These are phyloP conservation scores for Cyphomyrus plagiostoma DNA, from an alignment of 2,113 vertebrate species.

Conservation along the genomic window DNA sequence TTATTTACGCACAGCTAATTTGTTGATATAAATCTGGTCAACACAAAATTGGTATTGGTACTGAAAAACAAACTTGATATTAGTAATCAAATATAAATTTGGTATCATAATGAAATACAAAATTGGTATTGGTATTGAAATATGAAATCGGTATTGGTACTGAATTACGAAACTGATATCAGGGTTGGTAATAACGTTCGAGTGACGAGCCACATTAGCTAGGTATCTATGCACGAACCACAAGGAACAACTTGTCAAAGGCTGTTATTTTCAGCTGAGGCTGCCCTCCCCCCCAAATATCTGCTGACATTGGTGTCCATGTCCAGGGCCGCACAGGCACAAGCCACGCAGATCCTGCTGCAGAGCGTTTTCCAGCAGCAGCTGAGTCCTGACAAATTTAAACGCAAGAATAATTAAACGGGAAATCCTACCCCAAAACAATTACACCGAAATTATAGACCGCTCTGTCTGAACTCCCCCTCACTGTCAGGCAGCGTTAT, in stretches of 20 bases:
- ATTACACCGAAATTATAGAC: conserved; percentile 37
- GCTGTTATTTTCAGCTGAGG: background rate
- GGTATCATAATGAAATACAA: background rate
- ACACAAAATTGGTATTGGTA: background rate
- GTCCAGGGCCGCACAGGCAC: background rate
- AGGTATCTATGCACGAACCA: background rate
- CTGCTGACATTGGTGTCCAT: background rate
- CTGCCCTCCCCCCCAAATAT: background rate
- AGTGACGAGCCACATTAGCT: background rate
- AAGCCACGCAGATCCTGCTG: background rate
- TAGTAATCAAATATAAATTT: background rate
- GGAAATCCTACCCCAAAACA: conserved; percentile 27
- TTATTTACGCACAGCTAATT: background rate
- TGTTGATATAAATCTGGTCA: background rate
- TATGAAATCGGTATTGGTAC: background rate
- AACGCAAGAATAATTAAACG: conserved; percentile 49
- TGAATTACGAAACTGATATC: background rate
- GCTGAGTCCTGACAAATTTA: conserved; percentile 40
- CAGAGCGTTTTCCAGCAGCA: conserved; percentile 22
- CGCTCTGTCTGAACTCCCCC: background rate
- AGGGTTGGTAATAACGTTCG: background rate
- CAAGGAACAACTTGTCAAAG: background rate
- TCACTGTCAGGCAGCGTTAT: background rate
- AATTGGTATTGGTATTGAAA: background rate
- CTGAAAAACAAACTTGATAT: background rate